A percentile compares a stretch with the other conserved stretches of the same genome.
Conservation (phyloP, 2,113 vertebrate genomes). For the Natator depressus region DNA sequence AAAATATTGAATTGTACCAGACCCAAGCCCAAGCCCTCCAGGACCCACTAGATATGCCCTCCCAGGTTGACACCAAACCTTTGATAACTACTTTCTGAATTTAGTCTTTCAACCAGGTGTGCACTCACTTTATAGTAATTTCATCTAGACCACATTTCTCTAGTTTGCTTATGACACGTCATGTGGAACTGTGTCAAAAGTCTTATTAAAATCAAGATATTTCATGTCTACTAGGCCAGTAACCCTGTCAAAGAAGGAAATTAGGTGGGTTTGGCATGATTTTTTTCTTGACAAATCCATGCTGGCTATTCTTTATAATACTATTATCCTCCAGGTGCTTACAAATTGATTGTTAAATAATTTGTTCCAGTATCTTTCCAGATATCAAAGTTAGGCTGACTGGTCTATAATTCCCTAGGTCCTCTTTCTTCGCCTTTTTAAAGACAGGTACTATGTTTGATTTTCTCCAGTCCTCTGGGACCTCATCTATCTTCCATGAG, state of each 20-base stretch:
- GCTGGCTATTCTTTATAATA: neutral
- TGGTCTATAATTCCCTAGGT: neutral
- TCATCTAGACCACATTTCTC: neutral
- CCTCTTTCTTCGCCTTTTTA: neutral
- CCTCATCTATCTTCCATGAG: neutral
- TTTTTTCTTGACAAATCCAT: neutral
- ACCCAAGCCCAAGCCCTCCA: neutral
- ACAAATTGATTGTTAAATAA: neutral
- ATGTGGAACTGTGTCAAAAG: neutral
- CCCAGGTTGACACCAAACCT: neutral
- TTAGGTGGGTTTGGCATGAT: neutral
- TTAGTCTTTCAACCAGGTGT: neutral
- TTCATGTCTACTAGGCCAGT: neutral
- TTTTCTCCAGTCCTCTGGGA: neutral
- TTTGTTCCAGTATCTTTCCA: neutral
- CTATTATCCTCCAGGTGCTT: neutral
- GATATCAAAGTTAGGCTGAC: neutral
- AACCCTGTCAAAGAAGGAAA: neutral
- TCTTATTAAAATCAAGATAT: neutral
- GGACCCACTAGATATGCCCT: neutral
- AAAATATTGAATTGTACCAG: neutral
- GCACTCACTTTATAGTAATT: neutral
- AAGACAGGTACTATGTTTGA: neutral
- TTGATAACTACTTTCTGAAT: neutral
- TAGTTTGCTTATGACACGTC: neutral